These are phyloP conservation scores for Theropithecus gelada DNA, from an alignment of 2,113 vertebrate species.

Conservation along the genomic window DNA sequence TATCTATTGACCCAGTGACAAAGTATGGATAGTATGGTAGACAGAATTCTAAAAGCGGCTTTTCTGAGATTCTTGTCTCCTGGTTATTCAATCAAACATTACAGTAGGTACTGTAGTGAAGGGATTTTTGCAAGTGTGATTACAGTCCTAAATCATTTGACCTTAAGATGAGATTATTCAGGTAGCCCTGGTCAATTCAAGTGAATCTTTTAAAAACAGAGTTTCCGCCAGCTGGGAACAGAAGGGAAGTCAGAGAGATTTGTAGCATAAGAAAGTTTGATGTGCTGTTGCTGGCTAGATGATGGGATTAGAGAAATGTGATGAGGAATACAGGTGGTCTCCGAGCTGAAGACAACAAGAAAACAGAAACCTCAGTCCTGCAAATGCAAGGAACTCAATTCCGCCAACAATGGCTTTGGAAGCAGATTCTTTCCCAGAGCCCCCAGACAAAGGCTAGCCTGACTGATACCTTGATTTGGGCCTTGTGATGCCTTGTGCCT, in stretches of 20 bases:
- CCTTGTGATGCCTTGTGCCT: background rate
- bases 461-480: background rate
- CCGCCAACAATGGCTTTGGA: background rate
- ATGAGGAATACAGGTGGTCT: background rate
- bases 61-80: background rate
- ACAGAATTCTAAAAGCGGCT: background rate
- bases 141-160: background rate
- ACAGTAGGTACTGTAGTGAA: background rate
- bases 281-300: background rate
- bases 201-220: background rate
- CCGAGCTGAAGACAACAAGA: background rate
- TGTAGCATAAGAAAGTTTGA: background rate
- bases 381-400: background rate
- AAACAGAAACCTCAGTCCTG: background rate
- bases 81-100: background rate
- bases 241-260: background rate
- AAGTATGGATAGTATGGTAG: background rate
- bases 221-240: background rate
- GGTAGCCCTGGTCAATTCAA: background rate
- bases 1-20: background rate
- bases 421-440: background rate
- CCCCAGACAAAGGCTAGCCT: background rate
- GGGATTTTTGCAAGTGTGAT: background rate
- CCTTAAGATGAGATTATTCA: background rate
- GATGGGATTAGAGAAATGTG: background rate